Evolutionary conservation across 2,888 invertebrate species (phyloP), one percentile per base, ranked within the genome.

Genomic region (Pycnomerus fuliginosus): DNA sequence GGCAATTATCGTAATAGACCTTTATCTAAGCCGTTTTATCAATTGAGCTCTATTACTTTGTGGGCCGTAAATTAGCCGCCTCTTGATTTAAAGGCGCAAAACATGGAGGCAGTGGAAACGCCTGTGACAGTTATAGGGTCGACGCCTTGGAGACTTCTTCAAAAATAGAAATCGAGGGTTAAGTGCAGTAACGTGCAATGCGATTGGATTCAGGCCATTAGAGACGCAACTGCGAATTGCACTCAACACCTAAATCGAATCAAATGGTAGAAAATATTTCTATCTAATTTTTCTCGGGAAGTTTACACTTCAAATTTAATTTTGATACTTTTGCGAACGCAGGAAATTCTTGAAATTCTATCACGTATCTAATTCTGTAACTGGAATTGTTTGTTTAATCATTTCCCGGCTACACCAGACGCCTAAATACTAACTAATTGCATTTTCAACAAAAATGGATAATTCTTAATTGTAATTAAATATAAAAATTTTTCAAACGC

Each of bases 21-120:
- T 44, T 44, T 44, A 44, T 40, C 45, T 22, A 16, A 32, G 27
- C 16, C 38, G 28, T 48, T 50, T 50, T 36, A 47, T 47, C 52
- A 55, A 55, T 55, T 55, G 53, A 17, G 27, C 48, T 52, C 45
- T 48, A 55, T 55, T 55, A 31, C 48, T 52, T 55, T 55, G 52
- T 50, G 46, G 44, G 48, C 23, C 37, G 43, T 41, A 38, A 50
- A 47, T 46, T 41, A 48, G 48, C 52, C 52, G 47, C 55, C 32
- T 44, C 40, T 42, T 36, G 43, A 52, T 39, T 40, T 38, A 45
- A 28, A 47, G 31, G 38, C 40, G 40, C 43, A 44, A 43, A 37
- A 43, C 34, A 28, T 16, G 28, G 41, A 28, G 28, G 34, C 36
- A 30, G 34, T 38, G 36, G 40, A 29, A 40, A 32, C 11, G 29